Evolutionary conservation across 2,113 vertebrate species (phyloP).

Genomic region (Gracilinanus agilis): DNA sequence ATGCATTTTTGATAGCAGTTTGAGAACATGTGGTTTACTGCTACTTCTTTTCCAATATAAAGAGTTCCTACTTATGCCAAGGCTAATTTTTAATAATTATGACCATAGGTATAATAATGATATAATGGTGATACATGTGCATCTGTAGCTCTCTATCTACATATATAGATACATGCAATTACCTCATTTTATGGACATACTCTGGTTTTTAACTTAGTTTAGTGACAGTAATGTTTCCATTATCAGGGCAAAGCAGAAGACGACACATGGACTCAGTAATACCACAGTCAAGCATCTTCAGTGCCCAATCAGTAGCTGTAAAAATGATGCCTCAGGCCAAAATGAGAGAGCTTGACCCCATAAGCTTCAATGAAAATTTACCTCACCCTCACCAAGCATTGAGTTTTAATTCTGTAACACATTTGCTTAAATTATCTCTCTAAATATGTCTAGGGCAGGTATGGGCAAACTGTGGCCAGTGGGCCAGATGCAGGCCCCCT

Average conservation of each 20-base stretch:
- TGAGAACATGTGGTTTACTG: background rate
- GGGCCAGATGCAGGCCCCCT: no score
- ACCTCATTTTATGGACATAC: background rate
- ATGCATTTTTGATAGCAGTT: background rate
- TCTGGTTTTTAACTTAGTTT: background rate
- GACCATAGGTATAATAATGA: background rate
- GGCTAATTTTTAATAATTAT: background rate
- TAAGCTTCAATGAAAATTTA: background rate
- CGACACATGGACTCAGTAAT: background rate
- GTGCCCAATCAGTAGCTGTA: background rate
- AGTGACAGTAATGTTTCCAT: background rate
- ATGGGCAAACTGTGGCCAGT: no score
- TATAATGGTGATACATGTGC: background rate
- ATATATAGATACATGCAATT: background rate
- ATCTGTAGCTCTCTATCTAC: background rate
- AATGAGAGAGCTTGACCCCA: background rate
- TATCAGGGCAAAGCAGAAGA: background rate
- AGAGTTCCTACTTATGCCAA: background rate
- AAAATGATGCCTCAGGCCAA: background rate
- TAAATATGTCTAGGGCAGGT: background rate
- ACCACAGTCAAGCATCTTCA: background rate
- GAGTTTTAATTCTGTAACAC: background rate
- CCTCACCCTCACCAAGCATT: background rate
- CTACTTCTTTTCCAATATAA: background rate
- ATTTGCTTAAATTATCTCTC: background rate